Base-by-base conservation (phyloP, 2,113 vertebrate species). In the Colius striatus region DNA sequence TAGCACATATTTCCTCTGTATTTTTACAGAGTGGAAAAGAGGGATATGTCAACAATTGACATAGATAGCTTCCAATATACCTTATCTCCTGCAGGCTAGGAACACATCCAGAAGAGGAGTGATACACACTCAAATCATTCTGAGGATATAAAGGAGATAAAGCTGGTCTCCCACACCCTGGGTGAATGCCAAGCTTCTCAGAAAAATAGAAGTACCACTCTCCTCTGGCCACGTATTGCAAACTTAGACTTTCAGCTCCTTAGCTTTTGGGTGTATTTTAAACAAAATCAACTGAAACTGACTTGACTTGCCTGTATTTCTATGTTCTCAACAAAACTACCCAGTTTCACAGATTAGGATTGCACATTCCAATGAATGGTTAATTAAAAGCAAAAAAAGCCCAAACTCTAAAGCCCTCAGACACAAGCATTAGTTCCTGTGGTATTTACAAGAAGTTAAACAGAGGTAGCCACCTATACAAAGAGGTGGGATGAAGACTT, bases 341-440 rank as follows among this genome's bases (percentile, higher is more conserved):
- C 6, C 23, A 80, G 27, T 47, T 90, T 61, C 1, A 1, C 50
- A 41, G 41, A 34, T 41, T 41, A 62, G 10, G 66, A 72, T 15
- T 30, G 16, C 32, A 20, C 30, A 29, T 66, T 87, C 80, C 76
- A 80, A 25, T 23, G 11, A 77, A 66, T 4, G 7, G 70, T 19
- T 77, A 72, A 74, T 51, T 41, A 38, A 87, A 78, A n/a, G 0
- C 2, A 43, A 73, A 53, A 18, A 30, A 20, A 34, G 26, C 26
- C 15, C 7, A 26, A 36, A 15, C 27, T 41, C 43, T 12, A 36
- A 82, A 38, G 36, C 2, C 9, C 15, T 63, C 34, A 32, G 25
- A 53, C 2, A 1, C 7, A 54, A 54, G 13, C 0, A 0, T 50
- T 48, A 74, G 27, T 19, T 83, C 55, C 62, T 70, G 60, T 2